These are phyloP conservation scores for Spatulosminthurus flaviceps DNA, from an alignment of 2,888 invertebrate species.

Conservation along the genomic window DNA sequence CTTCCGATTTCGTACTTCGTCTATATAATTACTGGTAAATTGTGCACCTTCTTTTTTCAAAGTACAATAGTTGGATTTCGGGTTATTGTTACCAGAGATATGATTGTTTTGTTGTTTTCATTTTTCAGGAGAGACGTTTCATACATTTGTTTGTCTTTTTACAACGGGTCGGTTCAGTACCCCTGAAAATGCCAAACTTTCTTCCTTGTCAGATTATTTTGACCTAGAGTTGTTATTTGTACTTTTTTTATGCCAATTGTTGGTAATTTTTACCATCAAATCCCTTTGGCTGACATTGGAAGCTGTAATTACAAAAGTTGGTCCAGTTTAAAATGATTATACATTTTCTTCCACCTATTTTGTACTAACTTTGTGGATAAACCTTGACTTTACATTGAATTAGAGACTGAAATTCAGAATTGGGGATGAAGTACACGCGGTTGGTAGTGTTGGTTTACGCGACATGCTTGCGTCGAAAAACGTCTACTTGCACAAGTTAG, in stretches of 20 bases:
- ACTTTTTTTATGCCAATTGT: constrained; percentile 15
- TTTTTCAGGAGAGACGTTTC: constrained; percentile 31
- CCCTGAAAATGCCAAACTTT: constrained; percentile 11
- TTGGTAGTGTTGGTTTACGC: constrained; percentile 15
- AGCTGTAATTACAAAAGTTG: constrained; percentile 38
- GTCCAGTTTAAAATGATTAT: neutral
- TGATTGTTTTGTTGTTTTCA: too few species aligned
- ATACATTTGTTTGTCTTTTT: neutral
- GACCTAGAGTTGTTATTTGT: constrained; percentile 35
- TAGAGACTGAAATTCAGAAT: constrained; percentile 42
- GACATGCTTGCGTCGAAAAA: constrained; percentile 31
- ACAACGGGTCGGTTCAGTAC: neutral
- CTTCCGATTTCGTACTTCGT: constrained; percentile 23
- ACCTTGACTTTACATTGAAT: too few species aligned
- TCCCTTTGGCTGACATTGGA: constrained; percentile 42
- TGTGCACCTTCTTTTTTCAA: too few species aligned
- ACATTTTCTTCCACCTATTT: neutral
- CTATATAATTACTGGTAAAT: constrained; percentile 10
- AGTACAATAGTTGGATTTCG: too few species aligned
- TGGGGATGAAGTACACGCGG: constrained; percentile 30
- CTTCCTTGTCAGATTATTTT: neutral
- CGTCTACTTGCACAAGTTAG: constrained; percentile 39
- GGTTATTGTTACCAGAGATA: too few species aligned
- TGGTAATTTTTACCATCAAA: constrained; percentile 43
- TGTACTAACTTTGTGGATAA: too few species aligned